These are phyloP conservation scores for Trichonephila clavipes DNA, from an alignment of 1,140 invertebrate species.

Conservation along the genomic window DNA sequence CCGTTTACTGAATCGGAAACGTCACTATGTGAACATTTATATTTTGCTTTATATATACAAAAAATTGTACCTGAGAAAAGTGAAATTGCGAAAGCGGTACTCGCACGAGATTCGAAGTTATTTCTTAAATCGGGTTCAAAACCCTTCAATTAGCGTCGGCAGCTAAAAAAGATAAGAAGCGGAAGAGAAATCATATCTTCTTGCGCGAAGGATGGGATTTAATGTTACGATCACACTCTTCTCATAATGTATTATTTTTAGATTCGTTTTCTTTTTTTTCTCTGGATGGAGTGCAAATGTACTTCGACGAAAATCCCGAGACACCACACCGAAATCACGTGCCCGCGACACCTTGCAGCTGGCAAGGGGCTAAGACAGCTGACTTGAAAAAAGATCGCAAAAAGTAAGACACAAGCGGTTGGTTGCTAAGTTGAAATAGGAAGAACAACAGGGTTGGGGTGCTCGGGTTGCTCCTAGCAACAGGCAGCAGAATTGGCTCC, in stretches of 20 bases:
- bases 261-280: not conserved
- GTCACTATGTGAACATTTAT: no score
- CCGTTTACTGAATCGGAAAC: no score
- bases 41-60: no score
- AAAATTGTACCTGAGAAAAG: no score
- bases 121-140: no score
- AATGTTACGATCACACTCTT: not conserved
- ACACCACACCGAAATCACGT: not conserved
- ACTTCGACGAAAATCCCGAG: not conserved
- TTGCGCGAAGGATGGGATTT: not conserved
- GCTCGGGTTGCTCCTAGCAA: not conserved
- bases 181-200: not conserved
- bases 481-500: not conserved
- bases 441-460: not conserved
- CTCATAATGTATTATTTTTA: conserved; percentile 17
- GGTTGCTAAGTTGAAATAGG: not conserved
- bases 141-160: no score
- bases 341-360: not conserved
- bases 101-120: no score
- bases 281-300: not conserved
- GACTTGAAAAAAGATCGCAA: not conserved
- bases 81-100: no score
- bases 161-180: not conserved
- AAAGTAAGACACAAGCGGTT: not conserved
- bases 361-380: not conserved